Base-by-base conservation (phyloP, 2,113 vertebrate genomes). In the Neomonachus schauinslandi region DNA sequence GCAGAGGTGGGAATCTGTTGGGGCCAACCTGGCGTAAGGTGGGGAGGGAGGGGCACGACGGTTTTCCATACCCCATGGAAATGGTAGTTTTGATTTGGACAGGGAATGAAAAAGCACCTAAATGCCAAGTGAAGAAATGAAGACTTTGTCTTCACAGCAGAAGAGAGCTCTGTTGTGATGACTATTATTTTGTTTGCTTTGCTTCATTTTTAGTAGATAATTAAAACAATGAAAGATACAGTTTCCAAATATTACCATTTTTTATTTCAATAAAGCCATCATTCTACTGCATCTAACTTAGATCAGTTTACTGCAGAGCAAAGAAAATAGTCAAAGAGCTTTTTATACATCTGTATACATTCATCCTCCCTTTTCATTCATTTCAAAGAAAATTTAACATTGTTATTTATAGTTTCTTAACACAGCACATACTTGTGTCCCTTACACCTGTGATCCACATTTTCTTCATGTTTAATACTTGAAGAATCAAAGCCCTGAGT, bases 401-500 rank as follows among this genome's bases (percentile, higher is more conserved):
- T 12, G 39, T 95, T 96, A 95, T 88, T 94, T 95, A 96, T 84
- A 94, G 92, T 89, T 86, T 84, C 83, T 81, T 87, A 57, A 18
- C 72, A 49, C 67, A 53, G 28, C 36, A 80, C 42, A 94, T 49
- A 84, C 46, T 28, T 92, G 39, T 87, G 74, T 81, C 90, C 69
- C 87, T 95, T 87, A 57, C 7, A 92, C 69, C 79, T 94, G 69
- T 94, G 93, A 90, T 92, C 91, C 91, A 65, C 36, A 91, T 95
- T 94, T 90, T 63, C 91, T 88, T 91, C 89, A 88, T 88, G 63
- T 92, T 96, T 95, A 92, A 94, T 91, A 77, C 63, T 92, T 94
- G n/a, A 95, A 95, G 69, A 94, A 96, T 96, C 84, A 97, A 97
- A 98, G 95, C 42, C 28, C 57, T 24, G 28, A 95, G 61, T 22